phyloP scores from a whole-genome alignment of 2,797 vertebrate genomes.

The Macropodus opercularis region DNA sequence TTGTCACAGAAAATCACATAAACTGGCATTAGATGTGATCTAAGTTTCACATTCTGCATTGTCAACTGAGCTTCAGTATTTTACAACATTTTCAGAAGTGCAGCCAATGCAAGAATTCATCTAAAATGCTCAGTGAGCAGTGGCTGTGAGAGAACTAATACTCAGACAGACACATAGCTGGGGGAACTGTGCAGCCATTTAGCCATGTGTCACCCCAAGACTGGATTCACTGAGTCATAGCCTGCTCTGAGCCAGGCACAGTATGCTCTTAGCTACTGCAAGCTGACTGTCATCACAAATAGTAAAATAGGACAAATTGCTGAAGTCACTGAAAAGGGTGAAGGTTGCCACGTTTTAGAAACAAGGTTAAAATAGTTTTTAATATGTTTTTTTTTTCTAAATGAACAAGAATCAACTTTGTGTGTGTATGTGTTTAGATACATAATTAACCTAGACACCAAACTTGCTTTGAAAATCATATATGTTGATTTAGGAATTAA shows the following conservation, averaged over 20 bases:
- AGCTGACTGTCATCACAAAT: constrained; percentile 50
- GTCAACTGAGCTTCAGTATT: constrained; percentile 30
- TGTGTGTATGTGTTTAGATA: constrained; percentile 12
- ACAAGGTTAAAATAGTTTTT: constrained; percentile 31
- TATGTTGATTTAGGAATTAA: constrained; percentile 29
- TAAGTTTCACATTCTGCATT: too few species aligned
- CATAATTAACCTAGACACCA: background rate
- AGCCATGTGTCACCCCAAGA: constrained; percentile 70
- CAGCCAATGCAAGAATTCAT: constrained; percentile 47
- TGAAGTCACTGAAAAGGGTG: constrained; percentile 45
- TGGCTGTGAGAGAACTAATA: constrained; percentile 41
- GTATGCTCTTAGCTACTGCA: constrained; percentile 51
- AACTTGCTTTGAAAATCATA: background rate
- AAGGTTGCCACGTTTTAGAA: constrained; percentile 45
- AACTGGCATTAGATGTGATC: too few species aligned
- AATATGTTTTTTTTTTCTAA: constrained; percentile 6
- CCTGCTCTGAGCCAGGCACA: constrained; percentile 55
- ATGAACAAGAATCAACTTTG: constrained; percentile 2
- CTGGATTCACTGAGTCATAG: constrained; percentile 60
- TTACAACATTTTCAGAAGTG: constrained; percentile 28
- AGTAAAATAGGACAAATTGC: constrained; percentile 56
- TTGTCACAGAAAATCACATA: too few species aligned
- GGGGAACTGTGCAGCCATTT: constrained; percentile 65
- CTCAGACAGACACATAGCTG: constrained; percentile 63
- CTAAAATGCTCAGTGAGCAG: constrained; percentile 49